Conservation (phyloP, 2,797 vertebrate species). For the Phalloptychus januarius region DNA sequence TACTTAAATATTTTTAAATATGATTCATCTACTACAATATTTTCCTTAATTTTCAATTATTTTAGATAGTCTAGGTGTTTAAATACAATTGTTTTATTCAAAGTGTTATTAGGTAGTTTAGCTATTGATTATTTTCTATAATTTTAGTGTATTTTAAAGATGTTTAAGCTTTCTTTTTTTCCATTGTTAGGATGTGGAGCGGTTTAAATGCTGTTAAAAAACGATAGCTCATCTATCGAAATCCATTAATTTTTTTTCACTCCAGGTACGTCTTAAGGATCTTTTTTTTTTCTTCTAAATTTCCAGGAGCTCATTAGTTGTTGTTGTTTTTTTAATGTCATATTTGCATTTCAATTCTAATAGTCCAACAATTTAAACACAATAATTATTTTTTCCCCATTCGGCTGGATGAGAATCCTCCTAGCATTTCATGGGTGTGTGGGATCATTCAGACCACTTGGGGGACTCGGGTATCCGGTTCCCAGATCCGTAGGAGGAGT, state of each 20-base stretch:
- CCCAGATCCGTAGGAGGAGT: conserved; percentile 68
- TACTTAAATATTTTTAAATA: not conserved
- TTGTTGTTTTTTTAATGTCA: not conserved
- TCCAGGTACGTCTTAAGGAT: not conserved
- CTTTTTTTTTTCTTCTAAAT: not conserved
- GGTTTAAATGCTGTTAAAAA: not conserved
- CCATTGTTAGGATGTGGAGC: not conserved
- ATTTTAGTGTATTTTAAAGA: not conserved
- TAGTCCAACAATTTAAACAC: not conserved
- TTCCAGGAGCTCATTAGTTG: not conserved
- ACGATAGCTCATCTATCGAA: not conserved
- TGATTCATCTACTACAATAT: not conserved
- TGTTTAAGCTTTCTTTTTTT: not conserved
- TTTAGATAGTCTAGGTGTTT: not conserved
- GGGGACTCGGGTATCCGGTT: conserved; percentile 67
- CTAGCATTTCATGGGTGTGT: not conserved
- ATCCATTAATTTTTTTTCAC: not conserved
- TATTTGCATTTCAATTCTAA: not conserved
- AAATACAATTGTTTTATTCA: not conserved
- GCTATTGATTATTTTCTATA: not conserved
- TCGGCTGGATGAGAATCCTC: not conserved
- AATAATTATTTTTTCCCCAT: not conserved
- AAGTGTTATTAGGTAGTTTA: not conserved
- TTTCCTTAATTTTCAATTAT: not conserved
- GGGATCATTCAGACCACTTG: conserved; percentile 50